Base-by-base conservation (phyloP, 2,797 vertebrate species). In the Enteromius trimaculatus region DNA sequence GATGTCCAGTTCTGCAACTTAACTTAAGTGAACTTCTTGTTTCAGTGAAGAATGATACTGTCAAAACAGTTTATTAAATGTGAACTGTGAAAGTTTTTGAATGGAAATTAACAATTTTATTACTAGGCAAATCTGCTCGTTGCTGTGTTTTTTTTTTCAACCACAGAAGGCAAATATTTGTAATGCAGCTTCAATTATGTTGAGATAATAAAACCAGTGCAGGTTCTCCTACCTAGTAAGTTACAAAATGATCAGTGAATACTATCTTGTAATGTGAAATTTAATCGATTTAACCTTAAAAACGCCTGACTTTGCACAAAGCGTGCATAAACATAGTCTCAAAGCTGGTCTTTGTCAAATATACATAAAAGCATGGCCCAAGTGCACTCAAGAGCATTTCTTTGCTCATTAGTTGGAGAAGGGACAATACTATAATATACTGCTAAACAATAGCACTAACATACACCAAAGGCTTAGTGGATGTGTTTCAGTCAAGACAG, bases 1-100 rank as follows among this genome's bases (percentile, higher is more conserved):
- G 21, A 19, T 53, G 55, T 84, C 75, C 70, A 77, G 37, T 37
- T 64, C 21, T 70, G 44, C 42, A 74, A 37, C 68, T 76, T 87
- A 44, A 85, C 77, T 77, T 60, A 74, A 70, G 62, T 51, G 76
- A 84, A 76, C 62, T 80, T n/a, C 8, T n/a, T 79, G 70, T 84
- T 82, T 47, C 37, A 85, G 74, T 70, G 55, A 79, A 66, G 64
- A 26, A 71, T 68, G 49, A 37, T 66, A 37, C 65, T 77, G 64
- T 85, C 76, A 82, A 69, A 82, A 44, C 0, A 0, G n/a, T 44
- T 60, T 62, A 77, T 29, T 42, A 76, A 76, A 60, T 76, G 21
- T 58, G 7, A 10, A 53, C 2, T 34, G 19, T 53, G 19, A 14
- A 58, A 5, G 21, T 23, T 39, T 75, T 5, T 10, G 2, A 14